Evolutionary conservation across 2,113 vertebrate genomes (phyloP), one percentile per base, ranked within the genome.

Genomic region (Polypterus senegalus): DNA sequence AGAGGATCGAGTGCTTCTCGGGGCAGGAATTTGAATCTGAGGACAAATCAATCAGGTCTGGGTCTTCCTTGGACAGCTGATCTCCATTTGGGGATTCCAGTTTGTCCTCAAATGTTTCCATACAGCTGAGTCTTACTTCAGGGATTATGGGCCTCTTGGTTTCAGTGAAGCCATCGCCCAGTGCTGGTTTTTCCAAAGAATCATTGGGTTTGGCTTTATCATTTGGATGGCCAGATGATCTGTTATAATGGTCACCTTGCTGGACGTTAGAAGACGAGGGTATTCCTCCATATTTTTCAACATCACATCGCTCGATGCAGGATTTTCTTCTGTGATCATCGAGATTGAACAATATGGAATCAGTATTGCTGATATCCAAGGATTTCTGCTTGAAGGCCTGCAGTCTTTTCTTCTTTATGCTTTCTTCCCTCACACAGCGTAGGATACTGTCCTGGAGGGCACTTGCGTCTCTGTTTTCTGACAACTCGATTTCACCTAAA

Each of bases 341-440:
- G 72, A 97, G 73, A 27, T 94, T 93, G 65, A 92, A 97, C 69
- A 97, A 82, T 71, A 97, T 85, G 67, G 93, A 95, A 81, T 98
- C 94, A n/a, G 94, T 90, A 60, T 97, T 98, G 73, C 90, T 85
- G 75, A 98, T 97, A 83, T 98, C 96, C 78, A 98, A 87, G 77
- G 96, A 98, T 81, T 98, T 96, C 82, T 98, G 96, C 83, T 98
- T 98, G 73, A 97, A 92, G 79, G 94, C 92, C 72, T 93, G 94
- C 46, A 98, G 86, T 52, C 91, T 86, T 74, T 94, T 97, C 84
- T 95, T 95, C 79, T 92, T 91, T 77, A 89, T 89, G 81, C 89
- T 91, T 70, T 96, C 91, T 77, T 98, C 94, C 80, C 92, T 83
- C 75, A 91, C 90, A 65, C 92, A 92, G 77, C 90, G 92, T 27